Evolutionary conservation across 2,113 vertebrate species (phyloP).

Genomic region (Dolichallabes microphthalmus): DNA sequence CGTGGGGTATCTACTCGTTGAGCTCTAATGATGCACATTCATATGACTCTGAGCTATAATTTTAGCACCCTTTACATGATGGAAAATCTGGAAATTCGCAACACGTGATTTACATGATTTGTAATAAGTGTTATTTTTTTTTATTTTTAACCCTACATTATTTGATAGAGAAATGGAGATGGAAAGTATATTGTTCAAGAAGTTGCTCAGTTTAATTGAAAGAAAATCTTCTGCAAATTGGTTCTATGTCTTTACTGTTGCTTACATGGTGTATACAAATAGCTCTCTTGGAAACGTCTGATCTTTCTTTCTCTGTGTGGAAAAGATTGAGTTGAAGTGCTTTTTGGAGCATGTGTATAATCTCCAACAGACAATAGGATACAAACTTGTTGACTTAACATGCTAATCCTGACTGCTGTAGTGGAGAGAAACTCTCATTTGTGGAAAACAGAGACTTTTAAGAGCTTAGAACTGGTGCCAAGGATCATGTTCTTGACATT

Average conservation of each 20-base stretch:
- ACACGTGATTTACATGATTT: neutral
- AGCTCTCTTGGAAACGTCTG: neutral
- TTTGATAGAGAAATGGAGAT: neutral
- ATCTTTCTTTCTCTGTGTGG: neutral
- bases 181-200: neutral
- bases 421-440: conserved; percentile 24
- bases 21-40: neutral
- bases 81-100: neutral
- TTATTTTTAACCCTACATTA: neutral
- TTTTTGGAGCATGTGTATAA: neutral
- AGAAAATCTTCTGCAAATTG: neutral
- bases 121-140: conserved; percentile 1
- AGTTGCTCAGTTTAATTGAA: neutral
- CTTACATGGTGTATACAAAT: neutral
- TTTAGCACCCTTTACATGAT: neutral
- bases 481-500: conserved; percentile 37
- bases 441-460: conserved; percentile 8
- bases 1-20: conserved; percentile 54
- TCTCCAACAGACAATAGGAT: conserved; percentile 9
- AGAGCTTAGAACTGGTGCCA: conserved; percentile 33
- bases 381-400: conserved; percentile 22
- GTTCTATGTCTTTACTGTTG: neutral
- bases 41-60: neutral
- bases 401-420: conserved; percentile 27
- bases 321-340: conserved; percentile 12